phyloP scores from a whole-genome alignment of 2,797 vertebrate species.

The Enteromius radiatus region DNA sequence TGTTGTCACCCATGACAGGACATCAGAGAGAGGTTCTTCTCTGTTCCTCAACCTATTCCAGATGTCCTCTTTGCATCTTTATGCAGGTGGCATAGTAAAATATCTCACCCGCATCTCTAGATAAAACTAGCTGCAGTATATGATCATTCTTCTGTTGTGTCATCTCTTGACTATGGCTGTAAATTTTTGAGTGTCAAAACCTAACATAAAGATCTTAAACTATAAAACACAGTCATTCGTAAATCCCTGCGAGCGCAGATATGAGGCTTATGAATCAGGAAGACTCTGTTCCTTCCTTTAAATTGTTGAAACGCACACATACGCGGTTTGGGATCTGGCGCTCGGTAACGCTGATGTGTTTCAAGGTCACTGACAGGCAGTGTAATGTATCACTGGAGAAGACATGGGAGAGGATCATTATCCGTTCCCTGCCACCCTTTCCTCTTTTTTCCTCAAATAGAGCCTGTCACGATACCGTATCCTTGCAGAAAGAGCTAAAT shows the following conservation, averaged over 20 bases:
- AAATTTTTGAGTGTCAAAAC: background rate
- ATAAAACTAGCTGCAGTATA: background rate
- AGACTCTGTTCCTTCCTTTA: conserved; percentile 7
- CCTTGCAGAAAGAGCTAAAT: conserved; percentile 24
- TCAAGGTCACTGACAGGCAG: conserved; percentile 51
- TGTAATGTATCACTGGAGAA: conserved; percentile 34
- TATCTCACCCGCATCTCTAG: background rate
- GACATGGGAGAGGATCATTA: conserved; percentile 37
- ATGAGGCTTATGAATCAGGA: conserved; percentile 36
- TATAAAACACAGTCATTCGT: background rate
- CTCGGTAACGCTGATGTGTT: conserved; percentile 26
- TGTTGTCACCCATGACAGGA: conserved; percentile 46
- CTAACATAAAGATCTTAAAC: conserved; percentile 10
- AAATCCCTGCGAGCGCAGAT: background rate
- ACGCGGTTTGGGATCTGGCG: background rate
- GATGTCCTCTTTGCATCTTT: conserved; percentile 29
- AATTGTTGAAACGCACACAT: background rate
- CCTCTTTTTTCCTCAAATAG: conserved; percentile 10
- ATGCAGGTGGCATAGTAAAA: conserved; percentile 32
- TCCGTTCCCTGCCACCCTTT: conserved; percentile 2
- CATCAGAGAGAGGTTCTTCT: conserved; percentile 46
- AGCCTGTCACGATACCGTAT: background rate
- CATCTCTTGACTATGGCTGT: background rate
- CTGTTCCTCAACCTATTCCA: background rate
- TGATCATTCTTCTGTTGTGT: background rate